Conservation (phyloP, 2,888 invertebrate genomes). For the Patella ulyssiponensis region DNA sequence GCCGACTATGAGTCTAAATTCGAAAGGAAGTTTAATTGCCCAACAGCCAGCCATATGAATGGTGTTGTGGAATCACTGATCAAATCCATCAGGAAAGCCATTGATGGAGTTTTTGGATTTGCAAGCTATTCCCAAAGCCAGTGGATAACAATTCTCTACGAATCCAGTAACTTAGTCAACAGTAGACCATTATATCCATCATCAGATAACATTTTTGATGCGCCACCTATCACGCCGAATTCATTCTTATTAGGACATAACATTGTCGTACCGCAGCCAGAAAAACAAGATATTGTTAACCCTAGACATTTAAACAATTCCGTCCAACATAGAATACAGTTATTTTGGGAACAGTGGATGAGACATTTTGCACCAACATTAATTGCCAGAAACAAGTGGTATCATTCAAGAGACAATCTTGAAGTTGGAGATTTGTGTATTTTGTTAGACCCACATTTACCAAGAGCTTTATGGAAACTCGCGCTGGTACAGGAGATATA, state of each 20-base stretch:
- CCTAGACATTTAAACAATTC: background rate
- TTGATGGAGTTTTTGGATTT: background rate
- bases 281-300: background rate
- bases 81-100: background rate
- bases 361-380: background rate
- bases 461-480: background rate
- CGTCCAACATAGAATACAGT: background rate
- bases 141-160: background rate
- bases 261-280: background rate
- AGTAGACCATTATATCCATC: background rate
- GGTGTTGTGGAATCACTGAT: background rate
- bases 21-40: background rate
- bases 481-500: background rate
- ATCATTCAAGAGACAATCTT: background rate
- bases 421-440: constrained; percentile 1
- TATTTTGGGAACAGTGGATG: background rate
- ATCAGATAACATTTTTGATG: background rate
- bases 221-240: background rate
- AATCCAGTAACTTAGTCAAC: background rate
- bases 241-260: background rate
- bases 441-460: background rate
- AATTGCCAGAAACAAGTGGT: background rate
- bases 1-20: background rate
- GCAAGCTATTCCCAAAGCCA: background rate
- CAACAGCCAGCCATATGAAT: background rate